Evolutionary conservation across 1,140 invertebrate genomes (phyloP).

Genomic region (Aphaenogaster ashmeadi): DNA sequence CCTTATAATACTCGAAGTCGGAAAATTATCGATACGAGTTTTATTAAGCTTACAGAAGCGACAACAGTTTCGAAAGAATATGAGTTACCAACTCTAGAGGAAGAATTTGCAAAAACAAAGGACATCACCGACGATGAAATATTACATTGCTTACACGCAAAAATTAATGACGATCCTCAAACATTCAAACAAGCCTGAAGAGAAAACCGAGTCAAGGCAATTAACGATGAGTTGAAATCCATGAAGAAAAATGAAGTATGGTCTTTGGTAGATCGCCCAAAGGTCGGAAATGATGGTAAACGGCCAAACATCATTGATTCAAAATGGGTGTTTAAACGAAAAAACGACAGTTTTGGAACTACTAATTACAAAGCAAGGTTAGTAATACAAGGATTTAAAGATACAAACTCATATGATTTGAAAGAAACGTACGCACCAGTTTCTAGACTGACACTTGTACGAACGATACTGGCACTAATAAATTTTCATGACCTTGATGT

Average conservation of each 20-base stretch:
- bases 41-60: background rate
- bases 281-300: too few species aligned
- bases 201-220: background rate
- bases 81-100: background rate
- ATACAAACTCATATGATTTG: too few species aligned
- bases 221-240: background rate
- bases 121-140: background rate
- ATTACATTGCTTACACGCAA: background rate
- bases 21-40: too few species aligned
- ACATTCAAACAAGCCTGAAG: background rate
- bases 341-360: too few species aligned
- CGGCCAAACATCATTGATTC: too few species aligned
- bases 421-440: too few species aligned
- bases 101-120: background rate
- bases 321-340: too few species aligned
- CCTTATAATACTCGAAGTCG: too few species aligned
- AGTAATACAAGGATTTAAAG: too few species aligned
- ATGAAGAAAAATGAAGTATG: background rate
- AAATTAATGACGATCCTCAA: background rate
- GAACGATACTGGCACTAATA: background rate
- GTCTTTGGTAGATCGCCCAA: background rate
- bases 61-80: too few species aligned
- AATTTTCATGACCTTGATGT: background rate
- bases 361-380: too few species aligned
- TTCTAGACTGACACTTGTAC: background rate